Conservation (phyloP, 2,113 vertebrate species). For the Petroica traversi region DNA sequence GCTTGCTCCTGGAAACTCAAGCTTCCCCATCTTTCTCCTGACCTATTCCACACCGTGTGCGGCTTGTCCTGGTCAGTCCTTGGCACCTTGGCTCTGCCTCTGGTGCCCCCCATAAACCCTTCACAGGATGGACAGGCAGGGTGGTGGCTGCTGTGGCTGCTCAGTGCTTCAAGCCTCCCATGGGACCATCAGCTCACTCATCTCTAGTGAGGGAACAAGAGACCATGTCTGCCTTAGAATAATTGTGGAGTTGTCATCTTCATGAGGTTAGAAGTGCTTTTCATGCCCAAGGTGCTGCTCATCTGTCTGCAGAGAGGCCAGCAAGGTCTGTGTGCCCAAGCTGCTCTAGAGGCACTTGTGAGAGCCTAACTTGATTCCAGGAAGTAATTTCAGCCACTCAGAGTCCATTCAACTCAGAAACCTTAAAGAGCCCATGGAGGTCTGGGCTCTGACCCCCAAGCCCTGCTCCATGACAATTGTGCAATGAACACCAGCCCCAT, state of each 20-base stretch:
- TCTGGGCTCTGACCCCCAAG: not conserved
- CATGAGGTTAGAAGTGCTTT: not conserved
- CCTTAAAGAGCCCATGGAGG: not conserved
- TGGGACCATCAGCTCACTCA: not conserved
- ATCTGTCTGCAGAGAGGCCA: not conserved
- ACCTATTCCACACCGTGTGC: rapidly evolving
- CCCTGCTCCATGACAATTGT: not conserved
- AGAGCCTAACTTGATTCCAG: not conserved
- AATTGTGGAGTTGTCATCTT: not conserved
- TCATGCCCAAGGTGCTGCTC: not conserved
- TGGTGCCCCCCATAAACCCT: rapidly evolving
- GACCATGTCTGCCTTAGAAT: not conserved
- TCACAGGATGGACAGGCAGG: not conserved
- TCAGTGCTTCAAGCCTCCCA: not conserved
- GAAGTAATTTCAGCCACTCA: not conserved
- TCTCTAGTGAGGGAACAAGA: not conserved
- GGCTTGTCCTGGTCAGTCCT: not conserved
- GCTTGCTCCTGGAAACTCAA: not conserved
- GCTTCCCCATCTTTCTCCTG: not conserved
- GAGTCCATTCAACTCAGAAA: not conserved
- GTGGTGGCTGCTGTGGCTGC: not conserved
- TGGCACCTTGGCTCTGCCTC: not conserved
- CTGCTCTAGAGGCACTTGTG: not conserved
- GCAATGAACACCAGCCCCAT: not conserved
- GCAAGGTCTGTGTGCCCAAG: not conserved